Percentiles rank a stretch among this genome's conserved stretches.
Evolutionary conservation across 2,797 vertebrate species (phyloP).

Genomic region (Catostomus latipinnis): DNA sequence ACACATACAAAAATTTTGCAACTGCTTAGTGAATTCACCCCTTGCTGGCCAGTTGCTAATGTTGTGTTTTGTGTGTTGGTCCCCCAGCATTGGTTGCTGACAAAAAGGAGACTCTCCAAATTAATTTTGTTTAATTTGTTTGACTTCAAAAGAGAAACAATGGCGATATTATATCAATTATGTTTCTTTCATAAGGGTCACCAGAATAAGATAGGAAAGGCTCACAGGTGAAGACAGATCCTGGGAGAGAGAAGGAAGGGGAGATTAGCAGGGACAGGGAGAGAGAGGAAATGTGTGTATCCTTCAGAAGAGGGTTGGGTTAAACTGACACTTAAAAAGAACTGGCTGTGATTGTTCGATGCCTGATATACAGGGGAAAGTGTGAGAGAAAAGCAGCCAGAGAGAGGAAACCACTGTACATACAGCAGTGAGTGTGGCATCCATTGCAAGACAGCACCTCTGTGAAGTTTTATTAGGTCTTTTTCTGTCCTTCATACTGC

Average conservation of each 20-base stretch:
- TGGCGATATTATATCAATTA: too few species aligned
- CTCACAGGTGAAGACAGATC: conserved; percentile 37
- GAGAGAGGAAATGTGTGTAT: conserved; percentile 22
- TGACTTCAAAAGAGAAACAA: too few species aligned
- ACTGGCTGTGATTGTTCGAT: conserved; percentile 58
- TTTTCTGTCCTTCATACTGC: background rate
- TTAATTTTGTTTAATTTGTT: too few species aligned
- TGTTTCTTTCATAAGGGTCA: background rate
- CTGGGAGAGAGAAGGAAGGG: conserved; percentile 15
- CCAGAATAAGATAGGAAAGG: background rate
- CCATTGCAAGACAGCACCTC: background rate
- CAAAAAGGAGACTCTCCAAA: too few species aligned
- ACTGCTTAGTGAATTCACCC: background rate
- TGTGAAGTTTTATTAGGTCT: conserved; percentile 5
- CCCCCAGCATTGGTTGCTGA: background rate
- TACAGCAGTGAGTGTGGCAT: conserved; percentile 42
- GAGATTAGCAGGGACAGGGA: conserved; percentile 33
- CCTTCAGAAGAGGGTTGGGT: conserved; percentile 73
- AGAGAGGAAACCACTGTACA: conserved; percentile 26
- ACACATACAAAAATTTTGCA: too few species aligned
- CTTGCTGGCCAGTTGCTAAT: conserved; percentile 36
- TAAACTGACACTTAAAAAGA: conserved; percentile 73
- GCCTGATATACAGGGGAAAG: conserved; percentile 57
- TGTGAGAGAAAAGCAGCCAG: background rate
- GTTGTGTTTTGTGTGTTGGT: conserved; percentile 52